phyloP scores from a whole-genome alignment of 2,888 invertebrate species.

The Clusia tigrina region DNA sequence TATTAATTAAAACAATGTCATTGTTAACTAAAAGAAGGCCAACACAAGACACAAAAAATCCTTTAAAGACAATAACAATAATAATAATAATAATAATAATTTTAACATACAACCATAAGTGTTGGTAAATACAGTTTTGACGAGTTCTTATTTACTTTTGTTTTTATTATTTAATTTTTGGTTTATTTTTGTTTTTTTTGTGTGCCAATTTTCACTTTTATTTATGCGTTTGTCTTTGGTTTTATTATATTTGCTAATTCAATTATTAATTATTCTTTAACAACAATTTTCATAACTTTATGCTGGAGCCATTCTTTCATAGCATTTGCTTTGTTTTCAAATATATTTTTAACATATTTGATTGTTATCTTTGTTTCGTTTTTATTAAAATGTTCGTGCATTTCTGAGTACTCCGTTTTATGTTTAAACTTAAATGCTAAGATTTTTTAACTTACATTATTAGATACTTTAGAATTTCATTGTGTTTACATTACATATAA shows the following conservation, averaged over 20 bases:
- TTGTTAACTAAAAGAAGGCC: neutral
- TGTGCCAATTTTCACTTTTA: neutral
- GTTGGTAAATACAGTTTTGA: conserved; percentile 28
- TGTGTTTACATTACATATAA: conserved; percentile 45
- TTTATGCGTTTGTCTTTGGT: neutral
- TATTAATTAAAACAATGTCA: conserved; percentile 16
- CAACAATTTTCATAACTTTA: conserved; percentile 26
- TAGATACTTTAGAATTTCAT: conserved; percentile 58
- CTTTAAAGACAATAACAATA: conserved; percentile 1
- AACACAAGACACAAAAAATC: conserved; percentile 5
- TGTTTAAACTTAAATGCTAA: conserved; percentile 41
- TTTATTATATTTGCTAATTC: conserved; percentile 12
- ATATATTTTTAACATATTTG: conserved; percentile 28
- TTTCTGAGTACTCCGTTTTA: conserved; percentile 19
- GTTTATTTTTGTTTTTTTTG: too few relatives aligned
- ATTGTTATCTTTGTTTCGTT: conserved; percentile 27
- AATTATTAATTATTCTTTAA: conserved; percentile 28
- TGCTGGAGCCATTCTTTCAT: conserved; percentile 13
- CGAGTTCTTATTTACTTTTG: conserved; percentile 19
- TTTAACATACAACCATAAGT: conserved; percentile 46
- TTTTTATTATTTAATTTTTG: conserved; percentile 20
- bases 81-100: conserved; percentile 18
- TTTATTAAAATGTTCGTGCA: conserved; percentile 31
- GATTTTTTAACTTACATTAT: conserved; percentile 44
- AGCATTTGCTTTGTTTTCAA: conserved; percentile 21